Evolutionary conservation across 2,113 vertebrate genomes (phyloP), one percentile per base, ranked within the genome.

Genomic region (Mus spicilegus): DNA sequence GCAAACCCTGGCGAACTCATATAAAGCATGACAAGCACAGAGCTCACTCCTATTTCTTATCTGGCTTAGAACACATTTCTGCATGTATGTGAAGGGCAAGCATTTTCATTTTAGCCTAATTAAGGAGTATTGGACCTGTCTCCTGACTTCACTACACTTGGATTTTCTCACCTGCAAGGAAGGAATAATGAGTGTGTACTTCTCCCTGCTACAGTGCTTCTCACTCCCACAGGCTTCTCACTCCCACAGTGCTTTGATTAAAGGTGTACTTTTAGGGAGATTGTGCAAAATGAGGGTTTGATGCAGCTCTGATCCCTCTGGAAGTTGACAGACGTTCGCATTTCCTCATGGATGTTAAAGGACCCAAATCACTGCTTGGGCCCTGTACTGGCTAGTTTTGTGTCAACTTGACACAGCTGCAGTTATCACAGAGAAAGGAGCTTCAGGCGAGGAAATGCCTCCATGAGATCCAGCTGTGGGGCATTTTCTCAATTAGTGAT

Each of bases 101-200:
- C 0, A 39, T 6, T n/a, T 58, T 17, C 8, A 58, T 81, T 76
- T 94, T 69, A 73, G 82, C 28, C 28, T 72, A 67, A n/a, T 36
- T 88, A 51, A 93, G 77, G 28, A 76, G n/a, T 33, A 72, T n/a
- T 51, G 1, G 51, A 56, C 30, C 36, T 26, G 13, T 61, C 5
- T 49, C 49, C 33, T 84, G 17, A 76, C 24, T 36, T 51, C 42
- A 33, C 16, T 1, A 19, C 69, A 51, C 9, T 75, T 90, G 91
- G 24, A 22, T 39, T 96, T 95, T 28, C 93, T 92, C 72, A 56
- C 93, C 84, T 73, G 46, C 20, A 49, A 69, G 70, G 92, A 49
- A 1, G 20, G 51, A 49, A 69, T 46, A 22, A 77, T 6, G 26
- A 75, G 56, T 90, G 39, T 46, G 0, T 13, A 42, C 3, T 63